Evolutionary conservation across 2,113 vertebrate species (phyloP).

Genomic region (Calyptommatus sinebrachiatus): DNA sequence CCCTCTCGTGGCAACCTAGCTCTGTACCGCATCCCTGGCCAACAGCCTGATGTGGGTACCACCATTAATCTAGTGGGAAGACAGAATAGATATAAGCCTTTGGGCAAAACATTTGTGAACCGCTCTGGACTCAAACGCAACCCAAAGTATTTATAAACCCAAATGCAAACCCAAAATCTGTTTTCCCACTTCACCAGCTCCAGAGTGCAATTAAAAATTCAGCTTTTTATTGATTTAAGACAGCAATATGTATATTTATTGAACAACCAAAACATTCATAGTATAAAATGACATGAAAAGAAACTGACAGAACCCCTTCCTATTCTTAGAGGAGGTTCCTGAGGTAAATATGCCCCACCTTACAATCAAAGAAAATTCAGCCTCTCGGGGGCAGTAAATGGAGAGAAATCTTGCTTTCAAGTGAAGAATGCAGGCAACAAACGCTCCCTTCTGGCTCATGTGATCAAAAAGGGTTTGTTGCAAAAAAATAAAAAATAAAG

Average conservation of each 20-base stretch:
- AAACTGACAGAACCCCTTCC: not conserved
- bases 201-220: conserved; percentile 40
- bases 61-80: too few species aligned
- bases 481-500: too few species aligned
- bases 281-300: conserved; percentile 43
- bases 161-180: too few species aligned
- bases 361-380: not conserved
- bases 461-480: too few species aligned
- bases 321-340: not conserved
- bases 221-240: conserved; percentile 44
- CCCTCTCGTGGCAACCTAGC: too few species aligned
- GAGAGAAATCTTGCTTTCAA: not conserved
- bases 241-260: conserved; percentile 28
- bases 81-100: too few species aligned
- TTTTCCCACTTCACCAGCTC: not conserved
- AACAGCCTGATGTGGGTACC: too few species aligned
- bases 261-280: conserved; percentile 19
- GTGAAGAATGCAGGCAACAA: not conserved
- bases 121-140: too few species aligned
- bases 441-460: not conserved
- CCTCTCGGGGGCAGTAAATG: not conserved
- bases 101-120: too few species aligned
- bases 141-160: too few species aligned
- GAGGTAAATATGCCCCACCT: not conserved
- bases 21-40: too few species aligned